These are phyloP conservation scores for Embidobia sp. DNA, from an alignment of 2,888 invertebrate species.

Conservation along the genomic window DNA sequence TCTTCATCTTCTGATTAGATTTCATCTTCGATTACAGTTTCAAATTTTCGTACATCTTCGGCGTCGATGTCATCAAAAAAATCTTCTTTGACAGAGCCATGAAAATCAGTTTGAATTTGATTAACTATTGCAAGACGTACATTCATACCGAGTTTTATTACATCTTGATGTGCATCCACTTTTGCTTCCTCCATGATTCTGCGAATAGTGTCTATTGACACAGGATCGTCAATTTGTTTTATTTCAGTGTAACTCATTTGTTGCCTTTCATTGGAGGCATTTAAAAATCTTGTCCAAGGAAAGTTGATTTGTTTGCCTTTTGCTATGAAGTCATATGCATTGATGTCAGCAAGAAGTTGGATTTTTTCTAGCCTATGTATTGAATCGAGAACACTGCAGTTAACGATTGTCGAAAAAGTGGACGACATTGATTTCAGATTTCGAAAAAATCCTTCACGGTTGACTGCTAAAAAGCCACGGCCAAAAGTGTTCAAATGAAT, in stretches of 20 bases:
- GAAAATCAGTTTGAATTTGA: slow-evolving; percentile 1
- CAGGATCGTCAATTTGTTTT: no score
- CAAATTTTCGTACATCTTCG: background rate
- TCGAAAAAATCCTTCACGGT: slow-evolving; percentile 49
- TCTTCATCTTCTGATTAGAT: background rate
- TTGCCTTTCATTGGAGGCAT: slow-evolving; percentile 7
- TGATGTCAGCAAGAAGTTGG: slow-evolving; percentile 52
- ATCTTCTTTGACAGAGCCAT: background rate
- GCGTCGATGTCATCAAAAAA: slow-evolving; percentile 5
- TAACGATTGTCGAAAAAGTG: slow-evolving; percentile 49
- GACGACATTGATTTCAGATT: slow-evolving; percentile 42
- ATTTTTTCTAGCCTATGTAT: slow-evolving; percentile 48
- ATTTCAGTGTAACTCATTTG: slow-evolving; percentile 34
- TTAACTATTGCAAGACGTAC: no score
- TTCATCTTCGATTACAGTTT: background rate
- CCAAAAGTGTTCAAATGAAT: background rate
- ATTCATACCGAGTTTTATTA: no score
- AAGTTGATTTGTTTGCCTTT: slow-evolving; percentile 4
- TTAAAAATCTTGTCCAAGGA: slow-evolving; percentile 4
- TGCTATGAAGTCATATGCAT: slow-evolving; percentile 24
- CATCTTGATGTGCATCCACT: background rate
- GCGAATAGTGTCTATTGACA: background rate
- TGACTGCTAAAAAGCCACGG: slow-evolving; percentile 23
- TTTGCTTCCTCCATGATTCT: background rate
- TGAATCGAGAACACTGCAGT: slow-evolving; percentile 52